Conservation (phyloP, 2,797 vertebrate genomes). For the Oceanodroma leucorhoa region DNA sequence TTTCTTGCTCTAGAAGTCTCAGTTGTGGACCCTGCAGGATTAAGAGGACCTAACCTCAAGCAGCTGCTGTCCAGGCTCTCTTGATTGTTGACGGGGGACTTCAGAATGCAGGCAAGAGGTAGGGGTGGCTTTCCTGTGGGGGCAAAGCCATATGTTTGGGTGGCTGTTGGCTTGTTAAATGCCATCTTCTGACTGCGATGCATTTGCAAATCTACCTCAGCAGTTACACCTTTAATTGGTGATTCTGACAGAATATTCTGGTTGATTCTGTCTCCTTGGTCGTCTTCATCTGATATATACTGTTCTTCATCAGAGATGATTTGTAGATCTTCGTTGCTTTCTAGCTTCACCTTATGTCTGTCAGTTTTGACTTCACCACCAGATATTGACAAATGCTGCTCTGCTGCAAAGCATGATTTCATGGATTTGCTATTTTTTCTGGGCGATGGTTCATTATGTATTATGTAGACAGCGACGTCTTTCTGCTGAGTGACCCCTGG, state of each 20-base stretch:
- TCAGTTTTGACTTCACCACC: background rate
- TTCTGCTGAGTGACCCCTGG: background rate
- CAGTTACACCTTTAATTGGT: background rate
- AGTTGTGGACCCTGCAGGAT: background rate
- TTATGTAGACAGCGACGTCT: fast-evolving
- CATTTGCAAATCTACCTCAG: background rate
- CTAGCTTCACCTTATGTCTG: fast-evolving
- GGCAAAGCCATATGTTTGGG: background rate
- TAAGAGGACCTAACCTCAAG: background rate
- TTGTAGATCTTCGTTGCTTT: background rate
- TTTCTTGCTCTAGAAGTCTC: background rate
- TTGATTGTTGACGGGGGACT: fast-evolving
- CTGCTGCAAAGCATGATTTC: background rate
- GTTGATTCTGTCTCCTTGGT: background rate
- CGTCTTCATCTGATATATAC: background rate
- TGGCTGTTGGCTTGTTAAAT: background rate
- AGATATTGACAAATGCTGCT: background rate
- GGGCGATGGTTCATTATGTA: background rate
- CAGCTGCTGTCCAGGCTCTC: background rate
- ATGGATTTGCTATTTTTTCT: background rate
- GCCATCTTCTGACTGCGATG: background rate
- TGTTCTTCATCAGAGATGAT: background rate
- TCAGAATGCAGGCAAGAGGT: background rate
- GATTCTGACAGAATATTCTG: background rate
- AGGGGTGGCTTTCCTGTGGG: too few relatives aligned